These are phyloP conservation scores for Apodemia duryi DNA, from an alignment of 2,888 invertebrate genomes.

Conservation along the genomic window DNA sequence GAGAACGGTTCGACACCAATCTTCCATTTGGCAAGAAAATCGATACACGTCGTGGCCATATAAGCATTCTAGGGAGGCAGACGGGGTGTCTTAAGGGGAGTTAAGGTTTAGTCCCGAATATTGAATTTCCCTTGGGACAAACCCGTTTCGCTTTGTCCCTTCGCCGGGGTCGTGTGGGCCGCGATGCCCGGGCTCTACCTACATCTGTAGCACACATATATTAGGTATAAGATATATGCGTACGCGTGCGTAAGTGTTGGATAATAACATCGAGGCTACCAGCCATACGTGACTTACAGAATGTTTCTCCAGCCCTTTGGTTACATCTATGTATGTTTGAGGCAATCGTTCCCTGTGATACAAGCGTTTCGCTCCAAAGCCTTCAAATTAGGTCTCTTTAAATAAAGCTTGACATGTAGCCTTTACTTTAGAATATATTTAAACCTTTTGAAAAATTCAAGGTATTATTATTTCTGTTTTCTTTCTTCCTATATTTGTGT, in stretches of 20 bases:
- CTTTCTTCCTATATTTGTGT: no score
- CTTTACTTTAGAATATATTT: no score
- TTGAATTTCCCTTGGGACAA: constrained; percentile 81
- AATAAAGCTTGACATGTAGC: constrained; percentile 43
- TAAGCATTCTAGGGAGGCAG: constrained; percentile 78
- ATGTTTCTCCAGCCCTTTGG: constrained; percentile 39
- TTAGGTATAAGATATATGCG: constrained; percentile 36
- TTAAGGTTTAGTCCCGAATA: constrained; percentile 81
- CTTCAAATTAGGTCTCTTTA: constrained; percentile 73
- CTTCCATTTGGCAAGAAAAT: constrained; percentile 80
- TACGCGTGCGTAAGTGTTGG: constrained; percentile 66
- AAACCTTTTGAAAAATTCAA: no score
- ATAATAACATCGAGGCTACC: constrained; percentile 67
- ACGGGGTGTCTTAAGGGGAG: constrained; percentile 77
- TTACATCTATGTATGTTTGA: constrained; percentile 38
- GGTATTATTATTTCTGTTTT: no score
- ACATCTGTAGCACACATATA: constrained; percentile 37
- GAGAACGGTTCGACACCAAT: constrained; percentile 77
- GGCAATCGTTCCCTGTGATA: constrained; percentile 44
- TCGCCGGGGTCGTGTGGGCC: constrained; percentile 75
- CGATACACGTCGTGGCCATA: constrained; percentile 80
- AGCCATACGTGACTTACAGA: constrained; percentile 75
- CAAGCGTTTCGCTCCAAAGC: constrained; percentile 62
- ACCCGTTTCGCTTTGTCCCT: constrained; percentile 80
- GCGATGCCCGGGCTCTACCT: constrained; percentile 64